Percentiles rank a stretch among this genome's conserved stretches.
Conservation (phyloP, 2,113 vertebrate species). For the Fregetta grallaria region DNA sequence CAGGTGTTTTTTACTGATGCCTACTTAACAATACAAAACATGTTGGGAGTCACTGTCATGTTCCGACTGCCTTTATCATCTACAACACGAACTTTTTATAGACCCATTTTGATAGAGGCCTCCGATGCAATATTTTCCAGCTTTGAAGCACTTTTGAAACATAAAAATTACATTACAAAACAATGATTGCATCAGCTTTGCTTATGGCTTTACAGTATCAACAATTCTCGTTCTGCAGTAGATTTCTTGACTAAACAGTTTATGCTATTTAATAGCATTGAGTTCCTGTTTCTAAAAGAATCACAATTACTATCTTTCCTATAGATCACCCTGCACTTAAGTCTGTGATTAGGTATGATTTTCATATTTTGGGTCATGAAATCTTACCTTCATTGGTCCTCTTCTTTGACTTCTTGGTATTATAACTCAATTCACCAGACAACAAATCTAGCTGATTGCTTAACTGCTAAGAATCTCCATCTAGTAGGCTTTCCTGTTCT, state of each 20-base stretch:
- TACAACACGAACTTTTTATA: background rate
- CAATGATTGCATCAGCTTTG: background rate
- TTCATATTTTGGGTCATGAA: background rate
- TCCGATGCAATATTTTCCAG: background rate
- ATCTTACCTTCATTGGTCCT: background rate
- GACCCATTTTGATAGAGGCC: background rate
- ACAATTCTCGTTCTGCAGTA: background rate
- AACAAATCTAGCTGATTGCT: background rate
- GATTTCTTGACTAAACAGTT: background rate
- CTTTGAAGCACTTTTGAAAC: background rate
- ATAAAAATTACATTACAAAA: background rate
- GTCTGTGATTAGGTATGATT: background rate
- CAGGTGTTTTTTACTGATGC: background rate
- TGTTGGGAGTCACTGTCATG: background rate
- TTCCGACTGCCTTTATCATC: background rate
- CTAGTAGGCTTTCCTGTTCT: background rate
- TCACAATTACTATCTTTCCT: background rate
- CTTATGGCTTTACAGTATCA: background rate
- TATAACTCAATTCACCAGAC: background rate
- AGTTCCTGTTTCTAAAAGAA: background rate
- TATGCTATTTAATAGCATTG: background rate
- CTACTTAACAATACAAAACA: background rate
- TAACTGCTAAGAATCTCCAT: background rate
- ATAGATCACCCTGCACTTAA: background rate
- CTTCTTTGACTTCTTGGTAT: background rate